These are phyloP conservation scores for Bombus pascuorum DNA, from an alignment of 1,140 invertebrate species.

Conservation along the genomic window DNA sequence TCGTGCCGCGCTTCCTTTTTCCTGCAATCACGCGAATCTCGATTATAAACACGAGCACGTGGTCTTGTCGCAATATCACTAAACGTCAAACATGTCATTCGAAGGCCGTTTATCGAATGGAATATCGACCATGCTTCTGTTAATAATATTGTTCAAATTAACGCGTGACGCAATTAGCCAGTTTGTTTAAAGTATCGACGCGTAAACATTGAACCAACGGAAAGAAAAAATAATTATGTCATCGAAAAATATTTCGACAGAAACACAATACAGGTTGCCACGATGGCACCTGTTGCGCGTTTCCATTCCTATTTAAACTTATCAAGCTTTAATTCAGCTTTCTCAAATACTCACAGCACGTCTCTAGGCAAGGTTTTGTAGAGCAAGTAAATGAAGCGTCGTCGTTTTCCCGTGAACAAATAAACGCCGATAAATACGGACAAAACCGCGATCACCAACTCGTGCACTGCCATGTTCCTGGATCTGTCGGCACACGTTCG, in stretches of 20 bases:
- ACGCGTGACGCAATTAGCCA: too few relatives aligned
- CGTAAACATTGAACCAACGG: not conserved
- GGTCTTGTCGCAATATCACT: not conserved
- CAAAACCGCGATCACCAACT: slow-evolving; percentile 69
- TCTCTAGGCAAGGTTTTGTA: slow-evolving; percentile 79
- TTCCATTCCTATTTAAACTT: not conserved
- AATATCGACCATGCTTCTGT: not conserved
- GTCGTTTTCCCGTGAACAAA: slow-evolving; percentile 75
- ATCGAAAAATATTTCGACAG: not conserved
- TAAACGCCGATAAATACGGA: slow-evolving; percentile 70
- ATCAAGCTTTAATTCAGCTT: not conserved
- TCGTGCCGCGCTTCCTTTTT: not conserved
- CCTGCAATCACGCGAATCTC: not conserved
- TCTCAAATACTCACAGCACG: slow-evolving; percentile 76
- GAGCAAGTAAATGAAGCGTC: slow-evolving; percentile 73
- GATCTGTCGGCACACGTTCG: not conserved
- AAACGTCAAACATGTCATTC: not conserved
- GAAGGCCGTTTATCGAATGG: not conserved
- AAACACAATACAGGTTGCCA: not conserved
- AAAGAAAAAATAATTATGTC: not conserved
- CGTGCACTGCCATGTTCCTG: slow-evolving; percentile 57
- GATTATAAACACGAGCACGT: not conserved
- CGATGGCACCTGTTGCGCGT: not conserved
- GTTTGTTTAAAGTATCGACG: not conserved
- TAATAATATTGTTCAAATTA: not conserved